Conservation (phyloP, 2,113 vertebrate species). For the Odobenus rosmarus region DNA sequence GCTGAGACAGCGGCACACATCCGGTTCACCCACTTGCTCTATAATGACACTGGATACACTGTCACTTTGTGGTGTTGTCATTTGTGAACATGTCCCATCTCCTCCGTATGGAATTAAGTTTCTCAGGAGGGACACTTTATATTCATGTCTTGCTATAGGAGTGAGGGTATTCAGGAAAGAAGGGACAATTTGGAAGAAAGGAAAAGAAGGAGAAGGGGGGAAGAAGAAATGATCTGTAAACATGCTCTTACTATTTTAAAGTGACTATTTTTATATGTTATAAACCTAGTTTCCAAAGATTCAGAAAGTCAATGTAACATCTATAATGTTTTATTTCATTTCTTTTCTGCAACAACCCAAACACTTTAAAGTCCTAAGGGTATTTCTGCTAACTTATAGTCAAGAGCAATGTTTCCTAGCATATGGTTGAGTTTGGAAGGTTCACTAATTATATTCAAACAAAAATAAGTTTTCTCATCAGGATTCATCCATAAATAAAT, state of each 20-base stretch:
- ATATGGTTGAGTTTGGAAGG: slow-evolving; percentile 21
- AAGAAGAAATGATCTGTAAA: neutral
- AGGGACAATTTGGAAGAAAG: neutral
- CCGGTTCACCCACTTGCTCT: neutral
- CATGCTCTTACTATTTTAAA: slow-evolving; percentile 45
- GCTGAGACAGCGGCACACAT: neutral
- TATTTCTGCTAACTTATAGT: slow-evolving; percentile 14
- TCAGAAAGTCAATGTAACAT: slow-evolving; percentile 27
- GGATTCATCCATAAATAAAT: slow-evolving; percentile 47
- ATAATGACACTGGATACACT: too few relatives aligned
- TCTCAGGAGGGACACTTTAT: neutral
- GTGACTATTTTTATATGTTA: neutral
- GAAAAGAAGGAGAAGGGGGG: neutral
- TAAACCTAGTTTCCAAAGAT: slow-evolving; percentile 45
- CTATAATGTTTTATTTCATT: slow-evolving; percentile 50
- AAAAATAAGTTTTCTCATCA: slow-evolving; percentile 55
- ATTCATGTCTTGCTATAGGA: neutral
- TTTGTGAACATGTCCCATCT: neutral
- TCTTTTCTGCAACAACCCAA: slow-evolving; percentile 53
- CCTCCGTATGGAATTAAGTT: neutral
- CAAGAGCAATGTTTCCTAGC: slow-evolving; percentile 32
- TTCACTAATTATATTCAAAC: slow-evolving; percentile 43
- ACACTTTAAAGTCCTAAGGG: neutral
- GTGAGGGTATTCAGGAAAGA: neutral
- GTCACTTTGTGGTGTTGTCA: neutral